A percentile compares a stretch with the other conserved stretches of the same genome.
phyloP scores from a whole-genome alignment of 1,140 invertebrate species.

The Argopecten irradians region DNA sequence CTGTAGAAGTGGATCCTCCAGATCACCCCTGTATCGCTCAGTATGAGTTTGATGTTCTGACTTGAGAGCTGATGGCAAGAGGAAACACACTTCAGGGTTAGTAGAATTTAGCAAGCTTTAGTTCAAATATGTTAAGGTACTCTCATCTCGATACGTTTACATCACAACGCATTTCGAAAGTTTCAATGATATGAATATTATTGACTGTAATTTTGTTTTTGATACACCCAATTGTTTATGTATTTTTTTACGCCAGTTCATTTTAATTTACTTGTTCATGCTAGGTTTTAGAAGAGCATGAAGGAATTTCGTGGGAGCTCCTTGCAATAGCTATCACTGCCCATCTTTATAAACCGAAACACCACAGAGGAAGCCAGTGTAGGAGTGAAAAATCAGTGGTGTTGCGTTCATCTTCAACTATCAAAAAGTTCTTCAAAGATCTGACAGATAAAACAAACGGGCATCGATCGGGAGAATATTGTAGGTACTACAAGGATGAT shows the following conservation, averaged over 20 bases:
- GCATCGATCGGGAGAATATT: constrained; percentile 98
- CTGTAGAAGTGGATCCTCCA: constrained; percentile 85
- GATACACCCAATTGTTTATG: neutral
- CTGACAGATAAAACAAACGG: constrained; percentile 90
- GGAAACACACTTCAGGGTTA: constrained; percentile 93
- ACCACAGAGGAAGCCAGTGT: constrained; percentile 95
- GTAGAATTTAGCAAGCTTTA: too few relatives aligned
- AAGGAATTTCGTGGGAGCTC: constrained; percentile 98
- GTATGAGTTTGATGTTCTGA: constrained; percentile 97
- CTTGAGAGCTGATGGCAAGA: constrained; percentile 98
- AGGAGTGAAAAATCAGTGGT: constrained; percentile 96
- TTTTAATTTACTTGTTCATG: constrained; percentile 39
- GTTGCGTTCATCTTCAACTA: constrained; percentile 99
- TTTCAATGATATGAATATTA: neutral
- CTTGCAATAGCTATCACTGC: constrained; percentile 98
- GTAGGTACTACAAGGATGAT: constrained; percentile 98
- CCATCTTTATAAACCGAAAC: constrained; percentile 97
- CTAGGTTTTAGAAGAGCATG: constrained; percentile 89
- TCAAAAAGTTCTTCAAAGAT: constrained; percentile 92
- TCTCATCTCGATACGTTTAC: too few relatives aligned
- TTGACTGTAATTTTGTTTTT: neutral
- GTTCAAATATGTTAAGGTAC: too few relatives aligned
- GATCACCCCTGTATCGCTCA: constrained; percentile 94
- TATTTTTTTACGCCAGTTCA: too few relatives aligned
- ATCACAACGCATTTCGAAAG: too few relatives aligned